These are phyloP conservation scores for Phalera bucephala DNA, from an alignment of 2,888 invertebrate species.

Conservation along the genomic window DNA sequence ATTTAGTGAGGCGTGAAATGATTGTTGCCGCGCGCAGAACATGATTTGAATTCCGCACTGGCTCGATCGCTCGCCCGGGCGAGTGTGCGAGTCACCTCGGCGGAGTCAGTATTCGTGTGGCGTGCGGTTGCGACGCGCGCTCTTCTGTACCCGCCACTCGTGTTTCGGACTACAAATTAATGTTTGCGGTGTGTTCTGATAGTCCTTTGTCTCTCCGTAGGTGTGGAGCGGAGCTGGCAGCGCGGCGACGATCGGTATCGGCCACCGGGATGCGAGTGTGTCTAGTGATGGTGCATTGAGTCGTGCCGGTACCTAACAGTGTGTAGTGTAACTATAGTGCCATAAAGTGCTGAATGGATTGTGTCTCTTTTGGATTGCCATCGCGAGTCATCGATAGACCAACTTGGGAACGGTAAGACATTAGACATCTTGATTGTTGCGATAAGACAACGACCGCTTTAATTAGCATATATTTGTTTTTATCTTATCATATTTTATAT, in stretches of 20 bases:
- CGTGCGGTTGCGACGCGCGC: slow-evolving; percentile 46
- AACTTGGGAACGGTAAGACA: slow-evolving; percentile 76
- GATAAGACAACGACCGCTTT: slow-evolving; percentile 17
- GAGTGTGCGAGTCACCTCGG: slow-evolving; percentile 17
- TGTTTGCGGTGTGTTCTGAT: slow-evolving; percentile 61
- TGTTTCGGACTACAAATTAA: slow-evolving; percentile 47
- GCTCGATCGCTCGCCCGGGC: slow-evolving; percentile 28
- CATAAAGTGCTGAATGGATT: slow-evolving; percentile 76
- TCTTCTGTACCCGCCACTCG: slow-evolving; percentile 26
- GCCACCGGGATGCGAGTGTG: slow-evolving; percentile 68
- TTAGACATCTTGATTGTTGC: slow-evolving; percentile 25
- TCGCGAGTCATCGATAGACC: slow-evolving; percentile 74
- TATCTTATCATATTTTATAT: slow-evolving; percentile 12
- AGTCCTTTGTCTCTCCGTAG: slow-evolving; percentile 68
- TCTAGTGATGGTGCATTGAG: slow-evolving; percentile 76
- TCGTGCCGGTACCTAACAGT: slow-evolving; percentile 64
- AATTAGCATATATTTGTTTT: slow-evolving; percentile 21
- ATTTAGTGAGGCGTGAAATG: slow-evolving; percentile 72
- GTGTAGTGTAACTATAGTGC: slow-evolving; percentile 79
- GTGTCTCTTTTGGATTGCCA: slow-evolving; percentile 78
- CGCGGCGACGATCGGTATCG: slow-evolving; percentile 58
- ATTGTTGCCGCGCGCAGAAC: slow-evolving; percentile 52
- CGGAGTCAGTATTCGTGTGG: slow-evolving; percentile 58
- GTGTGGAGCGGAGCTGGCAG: slow-evolving; percentile 46
- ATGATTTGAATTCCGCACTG: slow-evolving; percentile 53